Base-by-base conservation (phyloP, 2,797 vertebrate genomes). In the Monodelphis domestica region DNA sequence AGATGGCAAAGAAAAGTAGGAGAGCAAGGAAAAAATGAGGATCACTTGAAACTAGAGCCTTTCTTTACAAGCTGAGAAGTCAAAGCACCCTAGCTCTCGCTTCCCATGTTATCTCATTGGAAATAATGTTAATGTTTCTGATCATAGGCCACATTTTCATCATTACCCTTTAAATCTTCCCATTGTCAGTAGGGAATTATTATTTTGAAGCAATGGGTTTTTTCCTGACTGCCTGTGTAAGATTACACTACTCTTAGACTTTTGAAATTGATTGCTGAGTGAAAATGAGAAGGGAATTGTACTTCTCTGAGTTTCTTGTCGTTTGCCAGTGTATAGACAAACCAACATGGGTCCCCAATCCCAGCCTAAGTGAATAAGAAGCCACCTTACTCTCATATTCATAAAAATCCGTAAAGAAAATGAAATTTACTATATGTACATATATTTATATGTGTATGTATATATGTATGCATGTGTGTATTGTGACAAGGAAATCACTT, bases 241-340 rank as follows among this genome's bases (percentile, higher is more conserved):
- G n/a, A 94, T 55, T 96, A 92, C n/a, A 87, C 50, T 92, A 11
- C 94, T 92, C n/a, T 93, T 0, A 93, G 26, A 92, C 92, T 93
- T 94, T 96, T 12, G 45, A 11, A 24, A 92, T 93, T 93, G 51
- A 90, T 89, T 29, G 78, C 93, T 50, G 87, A 91, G 53, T 89
- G 57, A 78, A 87, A 78, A 12, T 24, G 94, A 93, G 52, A 54
- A 54, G 90, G 17, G 89, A 90, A 92, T 53, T 59, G 88, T 14
- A 54, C 54, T 96, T 50, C 89, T 89, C 4, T 87, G 7, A 87
- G 28, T 88, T 94, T 93, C 70, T 14, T 70, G 17, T 94, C 52
- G 7, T 95, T 94, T 96, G 28, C 63, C 92, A 91, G 29, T 84
- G 4, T 87, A 57, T 90, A 29, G 45, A 70, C 12, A 91, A 90